These are phyloP conservation scores for Nothoprocta pentlandii DNA, from an alignment of 2,113 vertebrate species.

Conservation along the genomic window DNA sequence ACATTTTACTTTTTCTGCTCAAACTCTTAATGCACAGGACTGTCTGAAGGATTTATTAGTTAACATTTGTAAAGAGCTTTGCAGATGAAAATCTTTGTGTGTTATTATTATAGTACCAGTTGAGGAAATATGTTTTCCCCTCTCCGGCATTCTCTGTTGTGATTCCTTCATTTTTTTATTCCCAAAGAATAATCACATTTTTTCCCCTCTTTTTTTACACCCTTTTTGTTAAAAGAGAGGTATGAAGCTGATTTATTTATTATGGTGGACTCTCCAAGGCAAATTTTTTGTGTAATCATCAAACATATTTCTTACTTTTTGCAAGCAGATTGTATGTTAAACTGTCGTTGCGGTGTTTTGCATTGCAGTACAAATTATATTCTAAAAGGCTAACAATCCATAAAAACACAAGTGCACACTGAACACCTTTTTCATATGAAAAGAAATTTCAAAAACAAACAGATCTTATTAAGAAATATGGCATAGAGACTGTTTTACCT, in stretches of 20 bases:
- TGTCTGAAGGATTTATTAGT: neutral
- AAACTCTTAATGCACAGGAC: neutral
- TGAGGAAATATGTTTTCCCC: neutral
- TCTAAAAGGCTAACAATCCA: neutral
- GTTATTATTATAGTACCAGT: neutral
- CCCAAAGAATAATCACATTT: neutral
- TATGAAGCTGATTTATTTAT: neutral
- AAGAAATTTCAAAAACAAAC: neutral
- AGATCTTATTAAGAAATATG: conserved; percentile 9
- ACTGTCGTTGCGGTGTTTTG: neutral
- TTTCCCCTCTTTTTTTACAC: neutral
- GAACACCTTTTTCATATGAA: neutral
- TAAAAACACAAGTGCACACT: neutral
- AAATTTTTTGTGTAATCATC: neutral
- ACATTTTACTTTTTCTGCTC: neutral
- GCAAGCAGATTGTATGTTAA: neutral
- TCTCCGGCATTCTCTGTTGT: neutral
- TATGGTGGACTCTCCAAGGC: accelerated
- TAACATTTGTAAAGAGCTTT: conserved; percentile 16
- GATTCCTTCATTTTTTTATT: neutral
- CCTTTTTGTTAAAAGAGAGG: neutral
- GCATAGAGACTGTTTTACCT: conserved; percentile 32
- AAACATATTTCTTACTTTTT: neutral
- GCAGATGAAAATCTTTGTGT: neutral
- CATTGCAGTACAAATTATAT: neutral